A percentile compares a stretch with the other conserved stretches of the same genome.
These are phyloP conservation scores for Sapajus apella DNA, from an alignment of 2,113 vertebrate genomes.

Conservation along the genomic window DNA sequence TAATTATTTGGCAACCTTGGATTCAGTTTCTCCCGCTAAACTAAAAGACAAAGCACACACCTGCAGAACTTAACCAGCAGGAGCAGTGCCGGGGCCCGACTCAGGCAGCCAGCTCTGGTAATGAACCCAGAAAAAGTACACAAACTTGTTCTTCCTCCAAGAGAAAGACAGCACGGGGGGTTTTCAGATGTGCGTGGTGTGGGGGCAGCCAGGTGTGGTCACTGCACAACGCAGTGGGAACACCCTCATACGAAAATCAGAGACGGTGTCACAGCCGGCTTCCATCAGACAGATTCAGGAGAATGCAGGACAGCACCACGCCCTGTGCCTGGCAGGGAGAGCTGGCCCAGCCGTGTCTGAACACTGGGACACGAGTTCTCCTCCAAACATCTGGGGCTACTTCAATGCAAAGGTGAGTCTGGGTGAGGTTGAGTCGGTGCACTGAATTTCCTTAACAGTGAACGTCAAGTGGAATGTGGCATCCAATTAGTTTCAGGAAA, in stretches of 20 bases:
- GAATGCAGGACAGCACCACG: accelerated
- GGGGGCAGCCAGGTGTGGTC: background rate
- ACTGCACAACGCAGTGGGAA: accelerated
- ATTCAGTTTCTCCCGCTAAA: constrained; percentile 30
- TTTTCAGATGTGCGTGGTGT: accelerated
- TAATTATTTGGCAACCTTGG: constrained; percentile 53
- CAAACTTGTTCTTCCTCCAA: accelerated
- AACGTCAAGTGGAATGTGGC: background rate
- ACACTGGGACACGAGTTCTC: accelerated
- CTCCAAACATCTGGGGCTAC: background rate
- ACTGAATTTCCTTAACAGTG: accelerated
- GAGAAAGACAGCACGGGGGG: accelerated
- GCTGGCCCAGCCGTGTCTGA: accelerated
- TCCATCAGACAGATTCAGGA: background rate
- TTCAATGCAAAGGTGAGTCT: accelerated
- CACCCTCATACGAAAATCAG: accelerated
- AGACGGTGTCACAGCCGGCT: background rate
- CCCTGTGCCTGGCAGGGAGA: accelerated
- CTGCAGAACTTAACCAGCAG: constrained; percentile 79
- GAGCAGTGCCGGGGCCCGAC: accelerated
- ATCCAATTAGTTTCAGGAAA: background rate
- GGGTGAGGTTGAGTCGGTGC: background rate
- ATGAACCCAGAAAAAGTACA: accelerated
- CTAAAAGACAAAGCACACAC: constrained; percentile 84
- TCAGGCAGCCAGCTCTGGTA: background rate